Base-by-base conservation (phyloP, 64 coral and sea anemone species). In the Hydrozoanthus tunicans region DNA sequence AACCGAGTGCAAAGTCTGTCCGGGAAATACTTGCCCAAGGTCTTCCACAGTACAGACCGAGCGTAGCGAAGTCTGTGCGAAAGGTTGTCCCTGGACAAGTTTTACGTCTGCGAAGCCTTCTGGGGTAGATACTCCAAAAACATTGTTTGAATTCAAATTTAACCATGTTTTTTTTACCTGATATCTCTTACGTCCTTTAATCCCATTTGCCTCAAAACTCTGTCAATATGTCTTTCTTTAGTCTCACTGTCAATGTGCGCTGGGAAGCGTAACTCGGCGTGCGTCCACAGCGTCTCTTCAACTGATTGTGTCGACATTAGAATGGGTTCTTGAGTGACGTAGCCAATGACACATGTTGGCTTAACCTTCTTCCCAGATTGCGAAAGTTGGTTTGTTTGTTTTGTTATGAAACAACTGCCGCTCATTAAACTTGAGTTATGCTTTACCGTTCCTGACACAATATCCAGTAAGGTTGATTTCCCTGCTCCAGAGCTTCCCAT, bases 271-370 rank as follows among this genome's bases (percentile, higher is more conserved):
- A 88, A 25, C 23, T 88, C 23, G 0, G 84, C 84, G 17, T 88
- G 84, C 25, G 68, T 86, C 83, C 83, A 86, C 1, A 88, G 53
- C 5, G 84, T 88, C 11, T 88, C 84, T 13, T 88, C 84, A 15
- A 88, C 20, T 10, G 84, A 60, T 70, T 88, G 84, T 11, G 84
- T 88, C 6, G 84, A 9, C 84, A 88, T 88, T 75, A 88, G 84
- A 75, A 88, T 61, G 7, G 84, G 56, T 75, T 88, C 84, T 51
- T 88, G 84, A 56, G 84, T 88, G 84, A 88, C 84, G 84, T 88
- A 88, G 27, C 84, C 84, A 51, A 88, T 75, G 9, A 88, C 53
- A 57, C 84, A 88, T 12, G 7, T 52, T 2, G 72, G 72, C 27
- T 76, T 76, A 76, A 76, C 9, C 53, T 76, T 51, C 56, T 32